These are phyloP conservation scores for Troides oblongomaculatus DNA, from an alignment of 2,888 invertebrate species.

Conservation along the genomic window DNA sequence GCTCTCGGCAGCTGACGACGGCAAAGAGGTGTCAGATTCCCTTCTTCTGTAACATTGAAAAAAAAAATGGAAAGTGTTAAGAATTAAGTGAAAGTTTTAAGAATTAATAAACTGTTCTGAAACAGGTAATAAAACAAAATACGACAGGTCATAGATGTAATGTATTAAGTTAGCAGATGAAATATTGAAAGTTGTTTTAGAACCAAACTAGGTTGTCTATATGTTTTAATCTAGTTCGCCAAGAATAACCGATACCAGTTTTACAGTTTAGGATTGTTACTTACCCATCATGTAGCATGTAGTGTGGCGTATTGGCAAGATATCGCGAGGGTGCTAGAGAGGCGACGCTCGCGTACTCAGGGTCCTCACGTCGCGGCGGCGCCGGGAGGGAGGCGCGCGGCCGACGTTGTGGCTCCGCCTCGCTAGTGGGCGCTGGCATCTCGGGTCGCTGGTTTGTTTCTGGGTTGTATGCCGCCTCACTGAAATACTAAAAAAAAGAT, in stretches of 20 bases:
- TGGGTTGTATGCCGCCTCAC: conserved; percentile 94
- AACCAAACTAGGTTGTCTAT: not conserved
- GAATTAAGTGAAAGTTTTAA: not conserved
- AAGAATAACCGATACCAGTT: not conserved
- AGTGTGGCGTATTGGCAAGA: conserved; percentile 57
- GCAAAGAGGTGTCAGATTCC: conserved; percentile 81
- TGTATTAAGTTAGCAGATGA: not conserved
- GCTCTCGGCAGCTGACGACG: conserved; percentile 83
- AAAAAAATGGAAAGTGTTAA: not conserved
- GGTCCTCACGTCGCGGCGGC: conserved; percentile 66
- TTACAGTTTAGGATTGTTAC: not conserved
- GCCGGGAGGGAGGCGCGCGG: conserved; percentile 62
- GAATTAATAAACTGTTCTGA: not conserved
- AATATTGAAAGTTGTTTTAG: not conserved
- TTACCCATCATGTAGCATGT: conserved; percentile 71
- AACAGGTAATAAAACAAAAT: not conserved
- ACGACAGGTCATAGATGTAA: not conserved
- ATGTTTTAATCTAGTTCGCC: not conserved
- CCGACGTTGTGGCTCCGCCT: conserved; percentile 72
- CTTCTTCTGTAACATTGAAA: conserved; percentile 60
- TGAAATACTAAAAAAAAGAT: conserved; percentile 84
- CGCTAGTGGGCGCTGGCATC: conserved; percentile 72
- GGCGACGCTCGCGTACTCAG: conserved; percentile 73
- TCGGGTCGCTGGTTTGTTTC: conserved; percentile 87
- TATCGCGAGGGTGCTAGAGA: conserved; percentile 63